Percentiles rank a stretch among this genome's conserved stretches.
Conservation (phyloP, 53 echinoderm and acorn worm genomes). For the Henricia sp. region DNA sequence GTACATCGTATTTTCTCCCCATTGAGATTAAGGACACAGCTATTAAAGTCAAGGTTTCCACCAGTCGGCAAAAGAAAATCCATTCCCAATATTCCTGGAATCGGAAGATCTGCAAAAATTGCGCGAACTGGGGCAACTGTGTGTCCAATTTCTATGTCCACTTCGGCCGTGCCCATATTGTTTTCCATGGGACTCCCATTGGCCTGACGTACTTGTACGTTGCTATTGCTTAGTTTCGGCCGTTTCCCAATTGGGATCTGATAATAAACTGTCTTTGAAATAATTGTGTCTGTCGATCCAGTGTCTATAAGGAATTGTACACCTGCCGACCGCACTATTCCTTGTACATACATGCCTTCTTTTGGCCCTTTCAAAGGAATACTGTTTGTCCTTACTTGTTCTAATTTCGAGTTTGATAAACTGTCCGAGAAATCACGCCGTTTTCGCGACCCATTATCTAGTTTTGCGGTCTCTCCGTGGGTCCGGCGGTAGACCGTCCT, state of each 20-base stretch:
- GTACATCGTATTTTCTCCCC: slow-evolving; percentile 26
- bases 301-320: slow-evolving; percentile 63
- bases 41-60: slow-evolving; percentile 11
- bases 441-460: neutral
- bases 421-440: neutral
- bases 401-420: neutral
- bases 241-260: slow-evolving; percentile 21
- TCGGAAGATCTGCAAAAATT: slow-evolving; percentile 51
- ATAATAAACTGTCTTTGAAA: slow-evolving; percentile 17
- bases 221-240: slow-evolving; percentile 8
- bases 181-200: slow-evolving; percentile 47
- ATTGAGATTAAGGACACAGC: neutral
- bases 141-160: slow-evolving; percentile 34
- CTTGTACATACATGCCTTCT: slow-evolving; percentile 55
- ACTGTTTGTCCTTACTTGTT: neutral
- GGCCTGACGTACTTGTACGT: slow-evolving; percentile 28
- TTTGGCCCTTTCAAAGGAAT: neutral
- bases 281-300: slow-evolving; percentile 63
- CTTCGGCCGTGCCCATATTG: slow-evolving; percentile 33
- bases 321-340: neutral
- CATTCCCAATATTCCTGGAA: slow-evolving; percentile 33
- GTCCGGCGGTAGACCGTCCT: neutral
- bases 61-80: slow-evolving; percentile 29
- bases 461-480: neutral
- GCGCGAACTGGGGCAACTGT: slow-evolving; percentile 30